Evolutionary conservation across 2,797 vertebrate genomes (phyloP).

Genomic region (Cirrhinus molitorella): DNA sequence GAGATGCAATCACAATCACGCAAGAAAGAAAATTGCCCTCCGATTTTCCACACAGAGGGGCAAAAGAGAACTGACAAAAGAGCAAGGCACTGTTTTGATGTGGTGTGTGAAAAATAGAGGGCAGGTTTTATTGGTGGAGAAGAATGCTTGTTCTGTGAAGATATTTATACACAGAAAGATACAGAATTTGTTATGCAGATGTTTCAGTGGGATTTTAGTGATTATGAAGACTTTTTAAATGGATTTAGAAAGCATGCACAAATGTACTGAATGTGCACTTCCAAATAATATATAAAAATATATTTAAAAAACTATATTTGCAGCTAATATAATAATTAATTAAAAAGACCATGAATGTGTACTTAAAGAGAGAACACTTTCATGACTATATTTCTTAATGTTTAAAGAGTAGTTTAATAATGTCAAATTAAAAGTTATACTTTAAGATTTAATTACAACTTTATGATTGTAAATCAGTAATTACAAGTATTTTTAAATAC

Average conservation of each 20-base stretch:
- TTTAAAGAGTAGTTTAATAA: neutral
- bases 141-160: neutral
- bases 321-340: neutral
- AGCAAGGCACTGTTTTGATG: constrained; percentile 35
- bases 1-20: neutral
- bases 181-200: neutral
- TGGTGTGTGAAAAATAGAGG: constrained; percentile 41
- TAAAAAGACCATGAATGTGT: neutral
- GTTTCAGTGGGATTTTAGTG: neutral
- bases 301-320: neutral
- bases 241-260: neutral
- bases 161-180: constrained; percentile 35
- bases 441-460: neutral
- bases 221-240: neutral
- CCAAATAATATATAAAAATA: neutral
- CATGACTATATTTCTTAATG: neutral
- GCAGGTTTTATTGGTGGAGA: constrained; percentile 10
- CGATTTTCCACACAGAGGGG: constrained; percentile 6
- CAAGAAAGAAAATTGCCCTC: neutral
- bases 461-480: neutral
- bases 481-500: neutral
- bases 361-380: neutral
- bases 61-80: constrained; percentile 11
- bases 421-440: neutral
- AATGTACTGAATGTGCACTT: neutral